Evolutionary conservation across 2,113 vertebrate genomes (phyloP).

Genomic region (Rhynchomys soricoides): DNA sequence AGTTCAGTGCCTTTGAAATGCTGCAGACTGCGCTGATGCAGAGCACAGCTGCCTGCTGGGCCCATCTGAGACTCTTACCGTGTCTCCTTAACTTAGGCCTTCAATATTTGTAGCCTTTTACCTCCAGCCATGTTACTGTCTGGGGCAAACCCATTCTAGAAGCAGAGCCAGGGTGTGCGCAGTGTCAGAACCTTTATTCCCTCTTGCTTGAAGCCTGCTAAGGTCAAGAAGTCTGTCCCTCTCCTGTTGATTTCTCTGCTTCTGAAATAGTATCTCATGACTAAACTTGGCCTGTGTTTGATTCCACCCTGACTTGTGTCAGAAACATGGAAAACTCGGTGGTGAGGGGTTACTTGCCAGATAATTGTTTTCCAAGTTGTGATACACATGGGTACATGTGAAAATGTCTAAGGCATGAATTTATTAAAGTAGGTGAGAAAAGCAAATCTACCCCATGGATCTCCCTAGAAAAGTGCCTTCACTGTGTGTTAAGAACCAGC

Average conservation of each 20-base stretch:
- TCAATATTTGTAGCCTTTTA: neutral
- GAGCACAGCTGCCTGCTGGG: accelerated
- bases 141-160: neutral
- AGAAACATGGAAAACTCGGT: neutral
- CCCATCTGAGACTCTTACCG: neutral
- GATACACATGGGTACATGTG: neutral
- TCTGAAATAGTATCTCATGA: neutral
- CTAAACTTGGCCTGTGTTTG: neutral
- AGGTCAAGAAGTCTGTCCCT: accelerated
- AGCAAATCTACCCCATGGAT: neutral
- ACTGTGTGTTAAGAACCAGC: neutral
- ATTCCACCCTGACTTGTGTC: neutral
- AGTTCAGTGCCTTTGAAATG: neutral
- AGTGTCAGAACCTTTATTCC: accelerated
- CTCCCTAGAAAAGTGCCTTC: neutral
- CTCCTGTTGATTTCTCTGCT: neutral
- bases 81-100: neutral
- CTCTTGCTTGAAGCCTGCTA: accelerated
- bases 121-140: neutral
- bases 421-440: neutral
- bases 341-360: neutral
- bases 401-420: neutral
- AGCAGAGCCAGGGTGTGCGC: too few relatives aligned
- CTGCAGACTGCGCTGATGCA: neutral
- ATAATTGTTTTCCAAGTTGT: neutral